These are phyloP conservation scores for Coturnix japonica DNA, from an alignment of 2,113 vertebrate species.

Conservation along the genomic window DNA sequence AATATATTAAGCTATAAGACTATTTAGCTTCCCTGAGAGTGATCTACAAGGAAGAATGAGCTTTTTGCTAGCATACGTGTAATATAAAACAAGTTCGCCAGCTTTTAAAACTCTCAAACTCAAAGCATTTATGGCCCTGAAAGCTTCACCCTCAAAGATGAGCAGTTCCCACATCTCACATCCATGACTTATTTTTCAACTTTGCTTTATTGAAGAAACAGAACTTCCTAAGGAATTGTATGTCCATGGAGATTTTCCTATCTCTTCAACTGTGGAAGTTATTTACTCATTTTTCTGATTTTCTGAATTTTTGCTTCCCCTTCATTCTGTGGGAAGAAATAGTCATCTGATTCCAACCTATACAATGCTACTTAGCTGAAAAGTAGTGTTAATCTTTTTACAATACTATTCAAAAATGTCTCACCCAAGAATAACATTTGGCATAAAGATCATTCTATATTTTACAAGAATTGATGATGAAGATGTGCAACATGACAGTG, in stretches of 20 bases:
- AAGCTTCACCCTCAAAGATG: constrained; percentile 35
- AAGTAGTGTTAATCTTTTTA: neutral
- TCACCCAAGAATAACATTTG: neutral
- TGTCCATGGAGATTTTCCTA: neutral
- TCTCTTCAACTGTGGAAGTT: neutral
- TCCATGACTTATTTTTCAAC: neutral
- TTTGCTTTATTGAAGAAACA: neutral
- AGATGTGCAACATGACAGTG: neutral
- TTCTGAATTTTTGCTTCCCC: neutral
- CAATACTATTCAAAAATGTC: neutral
- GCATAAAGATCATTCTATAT: neutral
- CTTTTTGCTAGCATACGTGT: constrained; percentile 36
- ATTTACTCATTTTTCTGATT: neutral
- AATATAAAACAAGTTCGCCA: constrained; percentile 34
- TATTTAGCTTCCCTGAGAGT: neutral
- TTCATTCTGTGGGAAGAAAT: neutral
- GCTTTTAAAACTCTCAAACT: constrained; percentile 26
- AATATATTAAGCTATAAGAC: neutral
- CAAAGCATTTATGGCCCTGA: neutral
- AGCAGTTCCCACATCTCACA: neutral
- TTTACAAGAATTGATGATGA: neutral
- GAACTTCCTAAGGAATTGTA: neutral
- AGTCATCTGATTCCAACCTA: neutral
- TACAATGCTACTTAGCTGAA: neutral
- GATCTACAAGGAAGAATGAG: neutral